Percentiles rank a stretch among this genome's conserved stretches.
These are phyloP conservation scores for Lophochroa leadbeateri DNA, from an alignment of 2,113 vertebrate genomes.

Conservation along the genomic window DNA sequence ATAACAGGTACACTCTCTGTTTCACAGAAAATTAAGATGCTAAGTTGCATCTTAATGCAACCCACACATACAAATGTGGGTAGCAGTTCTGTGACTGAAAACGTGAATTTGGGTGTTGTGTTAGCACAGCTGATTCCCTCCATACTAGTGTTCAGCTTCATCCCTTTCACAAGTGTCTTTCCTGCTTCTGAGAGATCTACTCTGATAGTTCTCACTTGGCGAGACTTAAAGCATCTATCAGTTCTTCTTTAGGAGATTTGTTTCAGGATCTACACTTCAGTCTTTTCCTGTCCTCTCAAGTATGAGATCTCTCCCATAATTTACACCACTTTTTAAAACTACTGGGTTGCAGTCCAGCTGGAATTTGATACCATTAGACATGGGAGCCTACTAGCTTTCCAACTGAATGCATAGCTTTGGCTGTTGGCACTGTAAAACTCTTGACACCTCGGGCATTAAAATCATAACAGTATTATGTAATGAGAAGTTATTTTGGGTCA, in stretches of 20 bases:
- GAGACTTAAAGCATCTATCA: background rate
- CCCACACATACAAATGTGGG: background rate
- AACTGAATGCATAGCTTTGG: slow-evolving; percentile 20
- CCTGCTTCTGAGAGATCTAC: background rate
- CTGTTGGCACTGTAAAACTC: slow-evolving; percentile 39
- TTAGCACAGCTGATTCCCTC: background rate
- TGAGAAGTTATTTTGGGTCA: slow-evolving; percentile 56
- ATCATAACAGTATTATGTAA: slow-evolving; percentile 56
- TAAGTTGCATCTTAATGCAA: background rate
- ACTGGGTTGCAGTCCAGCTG: slow-evolving; percentile 24
- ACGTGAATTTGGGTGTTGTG: fast-evolving
- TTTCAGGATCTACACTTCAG: background rate
- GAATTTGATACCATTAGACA: slow-evolving; percentile 28
- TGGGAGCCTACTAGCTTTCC: slow-evolving; percentile 22
- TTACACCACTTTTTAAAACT: background rate
- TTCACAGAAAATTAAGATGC: background rate
- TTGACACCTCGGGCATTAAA: slow-evolving; percentile 35
- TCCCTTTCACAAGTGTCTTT: background rate
- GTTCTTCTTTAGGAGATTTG: background rate
- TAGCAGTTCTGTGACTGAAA: background rate
- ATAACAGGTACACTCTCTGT: background rate
- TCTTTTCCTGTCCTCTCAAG: background rate
- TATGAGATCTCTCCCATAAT: background rate
- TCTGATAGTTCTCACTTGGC: background rate
- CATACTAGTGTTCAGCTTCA: background rate